These are phyloP conservation scores for Gastrophryne carolinensis DNA, from an alignment of 2,797 vertebrate genomes.

Conservation along the genomic window DNA sequence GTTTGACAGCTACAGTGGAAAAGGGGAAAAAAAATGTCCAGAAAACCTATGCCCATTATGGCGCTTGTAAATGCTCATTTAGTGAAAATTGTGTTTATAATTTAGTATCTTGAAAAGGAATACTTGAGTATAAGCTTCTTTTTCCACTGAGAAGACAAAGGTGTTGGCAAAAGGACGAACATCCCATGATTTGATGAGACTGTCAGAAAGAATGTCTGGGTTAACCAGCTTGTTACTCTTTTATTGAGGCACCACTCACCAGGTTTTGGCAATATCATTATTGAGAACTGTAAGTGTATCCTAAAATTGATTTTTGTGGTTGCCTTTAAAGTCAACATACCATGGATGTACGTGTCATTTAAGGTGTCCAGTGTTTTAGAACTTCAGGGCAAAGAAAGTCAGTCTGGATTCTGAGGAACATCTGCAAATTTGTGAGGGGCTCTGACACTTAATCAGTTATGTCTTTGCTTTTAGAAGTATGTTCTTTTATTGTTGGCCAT, in stretches of 20 bases:
- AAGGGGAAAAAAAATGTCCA: neutral
- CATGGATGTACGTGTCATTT: conserved; percentile 70
- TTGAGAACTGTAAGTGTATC: conserved; percentile 67
- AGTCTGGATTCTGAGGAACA: conserved; percentile 60
- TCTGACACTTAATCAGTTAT: conserved; percentile 54
- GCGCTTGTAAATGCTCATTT: conserved; percentile 32
- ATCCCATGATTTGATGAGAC: conserved; percentile 71
- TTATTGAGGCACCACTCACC: conserved; percentile 61
- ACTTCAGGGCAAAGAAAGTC: conserved; percentile 67
- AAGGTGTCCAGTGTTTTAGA: conserved; percentile 72
- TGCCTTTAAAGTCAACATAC: conserved; percentile 71
- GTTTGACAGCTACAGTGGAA: neutral
- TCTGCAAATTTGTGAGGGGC: conserved; percentile 54
- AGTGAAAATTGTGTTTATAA: conserved; percentile 38
- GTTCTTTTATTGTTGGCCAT: conserved; percentile 57
- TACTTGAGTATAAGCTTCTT: conserved; percentile 20
- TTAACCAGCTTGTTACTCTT: conserved; percentile 66
- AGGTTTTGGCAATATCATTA: conserved; percentile 64
- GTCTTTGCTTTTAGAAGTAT: conserved; percentile 57
- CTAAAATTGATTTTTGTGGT: conserved; percentile 70
- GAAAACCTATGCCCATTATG: conserved; percentile 8
- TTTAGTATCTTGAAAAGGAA: conserved; percentile 39
- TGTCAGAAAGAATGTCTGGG: conserved; percentile 70
- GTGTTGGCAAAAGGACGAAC: conserved; percentile 59
- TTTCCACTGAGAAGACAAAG: conserved; percentile 54